Base-by-base conservation (phyloP, 35 echinoderm and acorn worm species). In the Eucidaris tribuloides region DNA sequence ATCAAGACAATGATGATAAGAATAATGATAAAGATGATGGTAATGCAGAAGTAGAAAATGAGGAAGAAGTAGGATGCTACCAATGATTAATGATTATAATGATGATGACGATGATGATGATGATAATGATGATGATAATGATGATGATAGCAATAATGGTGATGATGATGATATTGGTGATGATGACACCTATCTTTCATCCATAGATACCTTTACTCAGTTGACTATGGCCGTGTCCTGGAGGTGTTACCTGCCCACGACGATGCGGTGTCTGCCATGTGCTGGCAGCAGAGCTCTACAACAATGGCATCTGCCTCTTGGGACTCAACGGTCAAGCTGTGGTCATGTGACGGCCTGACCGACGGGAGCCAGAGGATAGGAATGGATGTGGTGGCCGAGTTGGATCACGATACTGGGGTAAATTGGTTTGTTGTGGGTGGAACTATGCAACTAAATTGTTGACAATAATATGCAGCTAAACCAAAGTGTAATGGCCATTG, bases 391-490 rank as follows among this genome's bases (percentile, higher is more conserved):
- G 79, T 96, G 46, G 80, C 88, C 27, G 93, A 96, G 46, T 45
- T 96, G 9, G 96, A 99, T 35, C 96, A 99, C 83, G 96, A 99
- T 45, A 86, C 96, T 32, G 96, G 96, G 78, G 96, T 99, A 81
- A 72, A 87, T 60, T 1, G 34, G n/a, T 48, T 41, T 31, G n/a
- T 68, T 58, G 18, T n/a, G n/a, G n/a, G n/a, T n/a, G n/a, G n/a
- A n/a, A n/a, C n/a, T n/a, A n/a, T n/a, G n/a, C n/a, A n/a, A n/a
- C n/a, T n/a, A n/a, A n/a, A n/a, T n/a, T n/a, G n/a, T n/a, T n/a
- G n/a, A n/a, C n/a, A n/a, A n/a, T n/a, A n/a, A n/a, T n/a, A n/a
- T n/a, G n/a, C n/a, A n/a, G n/a, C n/a, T n/a, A n/a, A n/a, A n/a
- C n/a, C n/a, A n/a, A n/a, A n/a, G n/a, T n/a, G n/a, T n/a, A n/a